Percentiles rank a stretch among this genome's conserved stretches.
Evolutionary conservation across 2,113 vertebrate genomes (phyloP).

Genomic region (Urocolius indicus): DNA sequence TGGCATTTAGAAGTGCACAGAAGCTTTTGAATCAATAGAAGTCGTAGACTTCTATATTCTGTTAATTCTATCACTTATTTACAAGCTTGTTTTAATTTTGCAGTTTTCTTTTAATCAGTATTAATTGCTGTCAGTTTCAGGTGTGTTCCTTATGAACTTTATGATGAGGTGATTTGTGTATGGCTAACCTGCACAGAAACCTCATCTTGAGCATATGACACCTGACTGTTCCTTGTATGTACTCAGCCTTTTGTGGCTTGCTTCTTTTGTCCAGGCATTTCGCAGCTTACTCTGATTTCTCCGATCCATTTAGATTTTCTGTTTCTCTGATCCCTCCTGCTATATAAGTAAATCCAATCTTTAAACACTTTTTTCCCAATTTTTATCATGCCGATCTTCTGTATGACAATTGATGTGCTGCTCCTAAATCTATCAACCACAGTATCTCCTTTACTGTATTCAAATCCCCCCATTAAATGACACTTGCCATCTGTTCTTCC

Average conservation of each 20-base stretch:
- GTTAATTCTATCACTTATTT: background rate
- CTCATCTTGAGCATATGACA: background rate
- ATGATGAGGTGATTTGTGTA: background rate
- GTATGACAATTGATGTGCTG: background rate
- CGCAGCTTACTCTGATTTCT: background rate
- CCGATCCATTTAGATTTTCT: background rate
- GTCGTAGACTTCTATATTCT: fast-evolving
- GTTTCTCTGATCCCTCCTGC: background rate
- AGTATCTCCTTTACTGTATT: background rate
- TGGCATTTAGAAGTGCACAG: background rate
- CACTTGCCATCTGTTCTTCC: background rate
- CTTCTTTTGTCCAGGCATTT: background rate
- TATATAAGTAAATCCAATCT: background rate
- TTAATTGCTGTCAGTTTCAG: background rate
- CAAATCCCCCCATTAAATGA: background rate
- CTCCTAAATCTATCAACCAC: background rate
- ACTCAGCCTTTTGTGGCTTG: background rate
- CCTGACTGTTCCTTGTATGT: background rate
- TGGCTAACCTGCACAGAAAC: background rate
- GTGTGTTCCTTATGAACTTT: background rate
- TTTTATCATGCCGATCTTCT: background rate
- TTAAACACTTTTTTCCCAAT: background rate
- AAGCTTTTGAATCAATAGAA: background rate
- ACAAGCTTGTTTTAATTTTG: background rate
- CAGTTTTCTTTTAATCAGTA: background rate